Percentiles rank a stretch among this genome's conserved stretches.
Conservation (phyloP, 2,888 invertebrate genomes). For the Thalpophila matura region DNA sequence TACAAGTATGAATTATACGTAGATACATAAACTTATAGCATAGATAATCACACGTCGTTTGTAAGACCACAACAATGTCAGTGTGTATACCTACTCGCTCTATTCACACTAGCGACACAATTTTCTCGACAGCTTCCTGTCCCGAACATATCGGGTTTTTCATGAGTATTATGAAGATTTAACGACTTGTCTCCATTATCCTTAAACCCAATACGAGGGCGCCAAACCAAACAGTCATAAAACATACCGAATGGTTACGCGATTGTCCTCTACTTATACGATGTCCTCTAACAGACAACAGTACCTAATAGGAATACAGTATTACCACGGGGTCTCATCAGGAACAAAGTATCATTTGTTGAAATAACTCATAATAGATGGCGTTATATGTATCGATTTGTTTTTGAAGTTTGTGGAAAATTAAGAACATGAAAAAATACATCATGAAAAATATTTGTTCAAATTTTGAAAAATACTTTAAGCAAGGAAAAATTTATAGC, state of each 20-base stretch:
- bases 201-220: constrained; percentile 36
- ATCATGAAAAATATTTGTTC: too few relatives aligned
- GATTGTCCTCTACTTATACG: constrained; percentile 33
- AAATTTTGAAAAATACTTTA: too few relatives aligned
- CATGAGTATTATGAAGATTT: constrained; percentile 52
- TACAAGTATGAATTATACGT: too few relatives aligned
- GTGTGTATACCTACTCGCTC: background rate
- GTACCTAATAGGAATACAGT: too few relatives aligned
- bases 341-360: too few relatives aligned
- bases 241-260: constrained; percentile 34
- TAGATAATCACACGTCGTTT: too few relatives aligned
- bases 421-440: too few relatives aligned
- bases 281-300: constrained; percentile 14
- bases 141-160: constrained; percentile 36
- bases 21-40: background rate
- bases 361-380: too few relatives aligned
- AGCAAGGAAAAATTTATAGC: too few relatives aligned
- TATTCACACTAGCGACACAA: constrained; percentile 24
- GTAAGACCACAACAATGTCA: background rate
- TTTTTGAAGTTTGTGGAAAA: too few relatives aligned
- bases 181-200: constrained; percentile 55
- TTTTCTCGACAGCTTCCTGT: constrained; percentile 44
- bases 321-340: background rate
- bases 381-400: too few relatives aligned
- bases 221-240: constrained; percentile 42